A percentile compares a stretch with the other conserved stretches of the same genome.
phyloP scores from a whole-genome alignment of 2,797 vertebrate species.

The Syngnathus rostellatus region DNA sequence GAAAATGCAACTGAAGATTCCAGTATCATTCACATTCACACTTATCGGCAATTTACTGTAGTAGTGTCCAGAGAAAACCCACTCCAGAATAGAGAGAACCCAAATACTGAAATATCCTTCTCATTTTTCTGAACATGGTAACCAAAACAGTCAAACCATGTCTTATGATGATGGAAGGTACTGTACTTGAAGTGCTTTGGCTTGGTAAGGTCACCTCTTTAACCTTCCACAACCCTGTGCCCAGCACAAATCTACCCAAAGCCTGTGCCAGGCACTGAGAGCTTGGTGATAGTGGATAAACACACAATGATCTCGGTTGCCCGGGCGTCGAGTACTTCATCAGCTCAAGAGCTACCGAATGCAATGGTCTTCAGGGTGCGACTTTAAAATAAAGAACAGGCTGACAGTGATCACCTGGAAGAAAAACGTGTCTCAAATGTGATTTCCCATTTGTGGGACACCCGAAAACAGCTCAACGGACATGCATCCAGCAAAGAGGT shows the following conservation, averaged over 20 bases:
- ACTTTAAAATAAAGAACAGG: not conserved
- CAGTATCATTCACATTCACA: too few relatives aligned
- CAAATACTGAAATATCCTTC: too few relatives aligned
- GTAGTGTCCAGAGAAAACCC: too few relatives aligned
- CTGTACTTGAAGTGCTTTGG: slow-evolving; percentile 10
- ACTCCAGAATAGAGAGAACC: too few relatives aligned
- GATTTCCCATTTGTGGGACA: slow-evolving; percentile 25
- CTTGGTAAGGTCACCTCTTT: slow-evolving; percentile 35
- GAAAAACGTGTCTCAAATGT: slow-evolving; percentile 23
- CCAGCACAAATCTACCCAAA: slow-evolving; percentile 26
- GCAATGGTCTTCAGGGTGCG: not conserved
- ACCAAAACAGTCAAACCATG: too few relatives aligned
- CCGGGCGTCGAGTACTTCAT: not conserved
- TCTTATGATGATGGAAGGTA: too few relatives aligned
- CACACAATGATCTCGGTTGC: slow-evolving; percentile 11
- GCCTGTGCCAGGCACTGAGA: slow-evolving; percentile 22
- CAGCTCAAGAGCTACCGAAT: not conserved
- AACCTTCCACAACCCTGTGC: slow-evolving; percentile 34
- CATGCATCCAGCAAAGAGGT: slow-evolving; percentile 3
- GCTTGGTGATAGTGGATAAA: slow-evolving; percentile 28
- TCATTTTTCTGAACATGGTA: too few relatives aligned
- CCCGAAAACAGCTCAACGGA: slow-evolving; percentile 8
- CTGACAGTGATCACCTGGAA: not conserved
- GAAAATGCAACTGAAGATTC: too few relatives aligned
- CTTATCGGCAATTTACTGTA: too few relatives aligned